Evolutionary conservation across 2,113 vertebrate genomes (phyloP), one percentile per base, ranked within the genome.

Genomic region (Taurulus bubalis): DNA sequence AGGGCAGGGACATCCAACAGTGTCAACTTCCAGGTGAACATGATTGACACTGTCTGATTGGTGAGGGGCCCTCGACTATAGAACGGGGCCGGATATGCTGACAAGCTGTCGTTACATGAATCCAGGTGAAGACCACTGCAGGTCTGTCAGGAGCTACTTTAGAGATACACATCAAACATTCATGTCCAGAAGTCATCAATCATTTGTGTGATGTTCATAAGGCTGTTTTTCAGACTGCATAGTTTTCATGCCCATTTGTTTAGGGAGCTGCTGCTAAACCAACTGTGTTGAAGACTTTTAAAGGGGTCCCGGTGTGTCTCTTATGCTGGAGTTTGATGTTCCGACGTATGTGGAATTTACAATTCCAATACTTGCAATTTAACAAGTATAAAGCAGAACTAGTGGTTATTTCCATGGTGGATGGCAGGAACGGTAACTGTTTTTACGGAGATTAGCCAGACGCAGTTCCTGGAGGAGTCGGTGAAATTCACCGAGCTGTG

Each of bases 1-100:
- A 26, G 82, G 87, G 71, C 80, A 68, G 68, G 55, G 58, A 63
- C 26, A 79, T 80, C 26, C 68, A 47, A 49, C 34, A 34, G 49
- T 51, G 59, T 64, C 66, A 62, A 65, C 84, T 80, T 85, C 88
- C 86, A 91, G 86, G 60, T 83, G 79, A 89, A 73, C 71, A 30
- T 83, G 88, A 89, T 38, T 79, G 83, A 82, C 79, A 62, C 10
- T 20, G 51, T 71, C 22, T 82, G 66, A 85, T 84, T 87, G 80
- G 36, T 26, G 60, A 49, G 81, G 80, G 85, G 87, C 80, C 79
- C 80, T 66, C 42, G 18, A 7, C 74, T 28, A 38, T 76, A 66
- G 79, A 51, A 18, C n/a, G 28, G 32, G 73, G 45, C 36, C 55
- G 83, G 72, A 77, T 58, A 47, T 42, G 51, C 58, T 85, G 84